A percentile compares a stretch with the other conserved stretches of the same genome.
phyloP scores from a whole-genome alignment of 1,140 invertebrate genomes.

The Drosophila prosaltans region DNA sequence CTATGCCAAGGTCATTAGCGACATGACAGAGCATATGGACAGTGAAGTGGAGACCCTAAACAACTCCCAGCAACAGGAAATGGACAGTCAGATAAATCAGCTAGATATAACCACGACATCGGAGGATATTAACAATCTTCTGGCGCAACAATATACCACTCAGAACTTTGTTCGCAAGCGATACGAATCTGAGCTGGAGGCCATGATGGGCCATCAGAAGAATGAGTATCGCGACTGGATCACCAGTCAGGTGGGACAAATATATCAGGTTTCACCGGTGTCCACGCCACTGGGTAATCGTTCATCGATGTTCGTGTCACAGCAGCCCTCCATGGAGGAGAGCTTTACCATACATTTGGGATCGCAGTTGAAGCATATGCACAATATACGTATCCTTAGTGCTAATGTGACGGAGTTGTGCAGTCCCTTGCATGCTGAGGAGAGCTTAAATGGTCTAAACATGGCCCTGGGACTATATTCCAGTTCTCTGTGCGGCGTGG shows the following conservation, averaged over 20 bases:
- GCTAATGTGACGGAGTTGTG: constrained; percentile 95
- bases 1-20: constrained; percentile 88
- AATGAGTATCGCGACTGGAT: constrained; percentile 93
- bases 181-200: constrained; percentile 91
- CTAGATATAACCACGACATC: constrained; percentile 80
- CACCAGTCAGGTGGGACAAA: constrained; percentile 82
- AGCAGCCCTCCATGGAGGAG: constrained; percentile 89
- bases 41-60: constrained; percentile 87
- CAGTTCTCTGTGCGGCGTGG: constrained; percentile 93
- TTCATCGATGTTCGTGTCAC: constrained; percentile 81
- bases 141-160: constrained; percentile 87
- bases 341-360: constrained; percentile 99
- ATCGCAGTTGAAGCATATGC: constrained; percentile 98
- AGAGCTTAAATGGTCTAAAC: constrained; percentile 87
- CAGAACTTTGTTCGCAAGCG: constrained; percentile 90
- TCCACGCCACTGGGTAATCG: constrained; percentile 79
- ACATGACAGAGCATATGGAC: constrained; percentile 87
- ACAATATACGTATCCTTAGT: constrained; percentile 96
- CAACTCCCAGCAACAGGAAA: constrained; percentile 85
- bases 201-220: constrained; percentile 90
- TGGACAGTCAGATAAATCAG: constrained; percentile 79
- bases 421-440: constrained; percentile 85
- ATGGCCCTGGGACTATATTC: constrained; percentile 97
- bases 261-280: constrained; percentile 73
- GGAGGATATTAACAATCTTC: constrained; percentile 89